Percentiles rank a stretch among this genome's conserved stretches.
Evolutionary conservation across 2,113 vertebrate genomes (phyloP).

Genomic region (Sus scrofa): DNA sequence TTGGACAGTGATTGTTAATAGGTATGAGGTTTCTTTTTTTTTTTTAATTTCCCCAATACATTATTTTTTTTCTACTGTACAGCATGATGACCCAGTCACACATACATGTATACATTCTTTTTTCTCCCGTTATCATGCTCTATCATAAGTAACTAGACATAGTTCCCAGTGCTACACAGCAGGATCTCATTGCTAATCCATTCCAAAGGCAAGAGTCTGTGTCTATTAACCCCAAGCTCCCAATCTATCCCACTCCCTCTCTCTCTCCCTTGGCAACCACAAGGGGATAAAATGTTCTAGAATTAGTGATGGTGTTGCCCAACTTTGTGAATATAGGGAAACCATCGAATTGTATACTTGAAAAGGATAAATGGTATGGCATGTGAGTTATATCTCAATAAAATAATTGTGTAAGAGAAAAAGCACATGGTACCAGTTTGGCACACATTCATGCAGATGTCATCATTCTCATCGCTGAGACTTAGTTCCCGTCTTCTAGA

Average conservation of each 20-base stretch:
- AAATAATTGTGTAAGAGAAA: neutral
- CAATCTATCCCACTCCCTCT: no score
- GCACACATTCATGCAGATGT: neutral
- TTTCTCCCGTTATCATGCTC: no score
- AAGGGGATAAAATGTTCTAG: neutral
- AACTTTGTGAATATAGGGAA: neutral
- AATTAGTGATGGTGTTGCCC: neutral
- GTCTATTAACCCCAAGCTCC: no score
- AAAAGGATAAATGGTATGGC: neutral
- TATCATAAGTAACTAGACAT: no score
- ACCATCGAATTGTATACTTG: neutral
- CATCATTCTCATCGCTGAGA: neutral
- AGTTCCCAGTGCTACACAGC: no score
- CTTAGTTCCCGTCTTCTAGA: neutral
- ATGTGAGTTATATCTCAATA: neutral
- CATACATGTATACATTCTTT: no score
- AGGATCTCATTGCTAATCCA: no score
- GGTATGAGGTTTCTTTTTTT: neutral
- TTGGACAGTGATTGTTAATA: neutral
- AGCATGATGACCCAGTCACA: no score
- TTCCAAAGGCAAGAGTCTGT: no score
- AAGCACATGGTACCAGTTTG: neutral
- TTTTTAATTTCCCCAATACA: no score
- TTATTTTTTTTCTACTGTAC: no score
- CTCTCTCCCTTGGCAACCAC: no score